Base-by-base conservation (phyloP, 2,113 vertebrate genomes). In the Ivindomyrus marchei region DNA sequence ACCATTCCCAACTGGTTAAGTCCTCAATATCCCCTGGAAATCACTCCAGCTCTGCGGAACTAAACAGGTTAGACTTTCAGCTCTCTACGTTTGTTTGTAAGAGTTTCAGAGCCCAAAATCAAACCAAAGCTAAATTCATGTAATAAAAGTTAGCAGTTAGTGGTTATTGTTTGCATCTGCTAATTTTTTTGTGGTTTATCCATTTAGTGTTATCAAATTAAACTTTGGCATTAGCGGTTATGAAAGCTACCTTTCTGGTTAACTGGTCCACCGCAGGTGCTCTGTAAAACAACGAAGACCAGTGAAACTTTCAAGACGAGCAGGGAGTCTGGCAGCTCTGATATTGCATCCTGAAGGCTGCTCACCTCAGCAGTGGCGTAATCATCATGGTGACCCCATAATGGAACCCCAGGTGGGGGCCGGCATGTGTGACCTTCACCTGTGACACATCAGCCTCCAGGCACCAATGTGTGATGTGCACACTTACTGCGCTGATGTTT, bases 351-450 rank as follows among this genome's bases (percentile, higher is more conserved):
- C 13, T 56, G 42, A 86, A 19, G 53, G 84, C 46, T 91, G 91
- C 88, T 90, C 46, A 50, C 89, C 94, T 89, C 90, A 91, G 52
- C 62, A 91, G 86, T 46, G 21, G 31, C 89, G 91, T 89, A 77
- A 92, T 92, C 92, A 85, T 93, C 87, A 93, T 88, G 92, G 93
- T 91, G 93, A 95, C 93, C 88, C 91, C 52, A 89, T 91, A 89
- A 93, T 91, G 88, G 92, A 88, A 80, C 90, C 90, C 58, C 91
- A 93, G 91, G 91, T 91, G 89, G 91, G 27, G 24, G 8, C 24
- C 2, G 15, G 47, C 9, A 17, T n/a, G 39, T 47, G 42, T 84
- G 36, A 39, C 13, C 5, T 84, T 24, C 39, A 3, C 21, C 39
- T 19, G 7, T 45, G 80, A 47, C 80, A 84, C 80, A 21, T 36